phyloP scores from a whole-genome alignment of 2,888 invertebrate genomes.

The Nemotelus pantherinus region DNA sequence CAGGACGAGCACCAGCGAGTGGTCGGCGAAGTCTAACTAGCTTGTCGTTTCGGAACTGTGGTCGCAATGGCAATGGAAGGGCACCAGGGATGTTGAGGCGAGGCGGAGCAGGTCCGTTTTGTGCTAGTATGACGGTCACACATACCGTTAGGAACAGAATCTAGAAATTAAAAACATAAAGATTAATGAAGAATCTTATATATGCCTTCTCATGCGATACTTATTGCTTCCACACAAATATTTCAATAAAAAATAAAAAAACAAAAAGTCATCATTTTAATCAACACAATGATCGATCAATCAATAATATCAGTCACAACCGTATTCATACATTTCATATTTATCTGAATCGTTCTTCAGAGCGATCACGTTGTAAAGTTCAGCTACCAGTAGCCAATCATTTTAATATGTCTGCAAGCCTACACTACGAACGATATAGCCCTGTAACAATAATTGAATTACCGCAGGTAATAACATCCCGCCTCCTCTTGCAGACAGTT shows the following conservation, averaged over 20 bases:
- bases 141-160: conserved; percentile 36
- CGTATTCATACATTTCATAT: no score
- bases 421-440: not conserved
- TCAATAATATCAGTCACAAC: no score
- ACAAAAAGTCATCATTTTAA: not conserved
- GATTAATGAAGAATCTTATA: not conserved
- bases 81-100: conserved; percentile 76
- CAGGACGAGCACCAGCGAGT: conserved; percentile 63
- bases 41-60: conserved; percentile 56
- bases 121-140: conserved; percentile 63
- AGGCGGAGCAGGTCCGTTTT: conserved; percentile 71
- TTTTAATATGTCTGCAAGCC: not conserved
- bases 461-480: not conserved
- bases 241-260: not conserved
- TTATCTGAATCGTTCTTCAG: no score
- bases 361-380: no score
- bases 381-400: no score
- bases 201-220: not conserved
- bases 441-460: not conserved
- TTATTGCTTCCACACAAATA: not conserved
- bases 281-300: not conserved
- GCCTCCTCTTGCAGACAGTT: not conserved
- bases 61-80: conserved; percentile 62
- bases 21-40: conserved; percentile 62
- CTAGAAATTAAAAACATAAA: conserved; percentile 41